Evolutionary conservation across 2,888 invertebrate genomes (phyloP).

Genomic region (Lepidonotus clava): DNA sequence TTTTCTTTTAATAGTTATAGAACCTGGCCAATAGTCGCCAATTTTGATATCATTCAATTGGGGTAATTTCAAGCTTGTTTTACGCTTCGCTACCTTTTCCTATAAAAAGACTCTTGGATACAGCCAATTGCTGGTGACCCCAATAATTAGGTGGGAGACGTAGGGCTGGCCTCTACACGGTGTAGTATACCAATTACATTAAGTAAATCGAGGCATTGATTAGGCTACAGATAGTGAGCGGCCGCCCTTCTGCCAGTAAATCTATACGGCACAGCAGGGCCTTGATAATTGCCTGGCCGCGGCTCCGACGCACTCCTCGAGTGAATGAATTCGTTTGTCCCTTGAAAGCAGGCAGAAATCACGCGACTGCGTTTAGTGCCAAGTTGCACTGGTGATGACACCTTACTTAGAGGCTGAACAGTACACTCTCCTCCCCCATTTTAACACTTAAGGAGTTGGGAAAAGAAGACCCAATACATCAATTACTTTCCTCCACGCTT

Average conservation of each 20-base stretch:
- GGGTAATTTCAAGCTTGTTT: too few relatives aligned
- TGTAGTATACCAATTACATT: constrained; percentile 16
- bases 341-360: not conserved
- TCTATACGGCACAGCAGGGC: constrained; percentile 1
- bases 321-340: not conserved
- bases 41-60: too few relatives aligned
- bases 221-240: not conserved
- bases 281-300: constrained; percentile 10
- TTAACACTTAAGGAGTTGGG: constrained; percentile 1
- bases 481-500: too few relatives aligned
- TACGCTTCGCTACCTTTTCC: too few relatives aligned
- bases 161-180: not conserved
- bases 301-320: not conserved
- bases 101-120: constrained; percentile 9
- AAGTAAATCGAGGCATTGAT: constrained; percentile 40
- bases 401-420: not conserved
- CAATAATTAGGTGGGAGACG: constrained; percentile 20
- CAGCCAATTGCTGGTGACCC: constrained; percentile 7
- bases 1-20: too few relatives aligned
- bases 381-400: not conserved
- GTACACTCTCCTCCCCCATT: not conserved
- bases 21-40: too few relatives aligned
- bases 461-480: too few relatives aligned
- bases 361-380: not conserved
- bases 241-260: not conserved